Percentiles rank a stretch among this genome's conserved stretches.
phyloP scores from a whole-genome alignment of 2,113 vertebrate genomes.

The Microtus richardsoni region DNA sequence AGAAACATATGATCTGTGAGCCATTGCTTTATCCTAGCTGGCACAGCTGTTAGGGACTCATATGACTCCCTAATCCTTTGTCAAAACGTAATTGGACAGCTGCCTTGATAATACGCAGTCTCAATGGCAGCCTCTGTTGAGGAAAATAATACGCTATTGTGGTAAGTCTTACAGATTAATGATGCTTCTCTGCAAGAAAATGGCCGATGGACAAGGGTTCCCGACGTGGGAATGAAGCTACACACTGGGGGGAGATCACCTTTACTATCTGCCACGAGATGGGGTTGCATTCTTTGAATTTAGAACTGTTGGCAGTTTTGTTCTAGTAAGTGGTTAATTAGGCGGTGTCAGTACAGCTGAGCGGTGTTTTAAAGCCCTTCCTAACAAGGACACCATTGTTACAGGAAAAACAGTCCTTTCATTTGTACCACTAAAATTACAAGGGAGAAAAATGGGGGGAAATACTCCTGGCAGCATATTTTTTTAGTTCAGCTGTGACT shows the following conservation, averaged over 20 bases:
- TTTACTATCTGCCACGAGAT: slow-evolving; percentile 50
- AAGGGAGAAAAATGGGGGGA: not conserved
- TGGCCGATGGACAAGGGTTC: not conserved
- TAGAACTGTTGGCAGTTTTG: slow-evolving; percentile 55
- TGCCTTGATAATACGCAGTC: slow-evolving; percentile 74
- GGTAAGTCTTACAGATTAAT: slow-evolving; percentile 60
- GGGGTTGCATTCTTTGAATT: slow-evolving; percentile 3
- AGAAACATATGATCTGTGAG: slow-evolving; percentile 42
- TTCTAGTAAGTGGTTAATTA: slow-evolving; percentile 64
- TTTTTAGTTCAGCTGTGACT: slow-evolving; percentile 68
- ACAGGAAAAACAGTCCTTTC: slow-evolving; percentile 63
- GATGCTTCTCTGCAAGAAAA: slow-evolving; percentile 55
- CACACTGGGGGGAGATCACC: not conserved
- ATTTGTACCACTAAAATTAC: slow-evolving; percentile 65
- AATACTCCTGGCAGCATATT: not conserved
- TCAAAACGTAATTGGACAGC: slow-evolving; percentile 77
- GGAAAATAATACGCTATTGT: slow-evolving; percentile 73
- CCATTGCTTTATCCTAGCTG: slow-evolving; percentile 48
- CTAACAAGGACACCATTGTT: slow-evolving; percentile 75
- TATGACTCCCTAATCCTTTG: slow-evolving; percentile 78
- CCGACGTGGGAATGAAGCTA: not conserved
- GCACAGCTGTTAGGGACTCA: slow-evolving; percentile 76
- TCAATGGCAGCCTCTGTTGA: slow-evolving; percentile 69
- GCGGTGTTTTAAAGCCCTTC: slow-evolving; percentile 53
- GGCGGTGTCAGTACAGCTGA: slow-evolving; percentile 7